Conservation (phyloP, 2,797 vertebrate genomes). For the Myotis findleyi region DNA sequence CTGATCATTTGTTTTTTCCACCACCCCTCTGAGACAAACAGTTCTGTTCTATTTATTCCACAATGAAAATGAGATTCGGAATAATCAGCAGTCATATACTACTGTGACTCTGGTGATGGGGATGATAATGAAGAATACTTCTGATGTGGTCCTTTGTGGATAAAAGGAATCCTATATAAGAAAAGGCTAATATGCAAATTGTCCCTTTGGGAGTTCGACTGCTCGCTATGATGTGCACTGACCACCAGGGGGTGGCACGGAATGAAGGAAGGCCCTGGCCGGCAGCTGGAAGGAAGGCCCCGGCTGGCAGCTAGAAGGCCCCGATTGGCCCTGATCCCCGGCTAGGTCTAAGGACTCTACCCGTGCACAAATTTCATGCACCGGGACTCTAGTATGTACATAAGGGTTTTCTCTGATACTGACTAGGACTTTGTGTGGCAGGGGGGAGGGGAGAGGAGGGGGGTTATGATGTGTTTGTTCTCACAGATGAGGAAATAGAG, state of each 20-base stretch:
- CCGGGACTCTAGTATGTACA: fast-evolving
- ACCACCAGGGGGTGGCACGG: no score
- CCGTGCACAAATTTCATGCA: no score
- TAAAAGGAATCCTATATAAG: neutral
- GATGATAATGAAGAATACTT: neutral
- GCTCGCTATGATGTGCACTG: no score
- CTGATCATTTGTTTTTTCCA: slow-evolving; percentile 1
- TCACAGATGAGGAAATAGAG: neutral
- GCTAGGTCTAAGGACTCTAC: no score
- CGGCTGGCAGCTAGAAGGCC: no score
- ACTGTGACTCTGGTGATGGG: no score
- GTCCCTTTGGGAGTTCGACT: no score
- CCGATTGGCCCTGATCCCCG: no score
- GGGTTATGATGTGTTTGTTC: neutral
- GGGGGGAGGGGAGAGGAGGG: no score
- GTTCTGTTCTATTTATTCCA: neutral
- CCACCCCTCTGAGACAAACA: neutral
- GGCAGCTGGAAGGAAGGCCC: no score
- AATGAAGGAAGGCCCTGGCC: no score
- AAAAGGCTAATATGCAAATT: no score
- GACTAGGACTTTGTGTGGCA: neutral
- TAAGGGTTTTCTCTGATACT: neutral
- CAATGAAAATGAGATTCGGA: neutral
- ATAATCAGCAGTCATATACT: neutral
- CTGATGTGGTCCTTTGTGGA: neutral